phyloP scores from a whole-genome alignment of 2,888 invertebrate genomes.

The Drosophila kokeensis region DNA sequence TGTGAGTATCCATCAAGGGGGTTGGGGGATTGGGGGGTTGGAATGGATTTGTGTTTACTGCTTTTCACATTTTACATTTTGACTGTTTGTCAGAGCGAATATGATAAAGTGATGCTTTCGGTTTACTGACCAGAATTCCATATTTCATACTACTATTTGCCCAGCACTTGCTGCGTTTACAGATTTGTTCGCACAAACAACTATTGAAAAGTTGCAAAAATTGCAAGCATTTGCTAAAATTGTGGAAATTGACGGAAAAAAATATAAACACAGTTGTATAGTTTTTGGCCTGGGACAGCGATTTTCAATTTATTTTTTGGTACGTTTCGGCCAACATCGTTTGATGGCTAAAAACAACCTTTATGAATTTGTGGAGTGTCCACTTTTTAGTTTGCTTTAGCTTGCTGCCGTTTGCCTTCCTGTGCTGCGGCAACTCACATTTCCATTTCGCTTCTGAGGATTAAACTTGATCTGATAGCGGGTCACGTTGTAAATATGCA shows the following conservation, averaged over 20 bases:
- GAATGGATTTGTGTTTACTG: background rate
- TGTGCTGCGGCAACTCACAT: conserved; percentile 58
- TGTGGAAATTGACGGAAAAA: conserved; percentile 27
- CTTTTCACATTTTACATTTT: conserved; percentile 22
- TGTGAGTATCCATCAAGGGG: conserved; percentile 89
- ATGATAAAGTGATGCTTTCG: conserved; percentile 53
- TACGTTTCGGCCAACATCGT: conserved; percentile 42
- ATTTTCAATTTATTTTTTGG: conserved; percentile 67
- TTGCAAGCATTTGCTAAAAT: conserved; percentile 26
- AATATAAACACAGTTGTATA: conserved; percentile 32
- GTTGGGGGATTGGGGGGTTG: background rate
- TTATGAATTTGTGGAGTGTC: conserved; percentile 27
- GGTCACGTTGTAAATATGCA: conserved; percentile 22
- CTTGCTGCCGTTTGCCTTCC: conserved; percentile 28
- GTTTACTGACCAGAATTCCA: conserved; percentile 19
- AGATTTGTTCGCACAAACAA: conserved; percentile 28
- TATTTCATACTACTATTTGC: conserved; percentile 23
- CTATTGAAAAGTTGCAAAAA: conserved; percentile 16
- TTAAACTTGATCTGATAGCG: conserved; percentile 54
- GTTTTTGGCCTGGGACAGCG: conserved; percentile 25
- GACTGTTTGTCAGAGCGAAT: conserved; percentile 33
- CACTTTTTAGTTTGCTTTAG: conserved; percentile 7
- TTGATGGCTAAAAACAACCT: conserved; percentile 40
- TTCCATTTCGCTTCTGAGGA: conserved; percentile 63
- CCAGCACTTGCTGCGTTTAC: conserved; percentile 30